phyloP scores from a whole-genome alignment of 2,113 vertebrate genomes.

The Pardalotus punctatus region DNA sequence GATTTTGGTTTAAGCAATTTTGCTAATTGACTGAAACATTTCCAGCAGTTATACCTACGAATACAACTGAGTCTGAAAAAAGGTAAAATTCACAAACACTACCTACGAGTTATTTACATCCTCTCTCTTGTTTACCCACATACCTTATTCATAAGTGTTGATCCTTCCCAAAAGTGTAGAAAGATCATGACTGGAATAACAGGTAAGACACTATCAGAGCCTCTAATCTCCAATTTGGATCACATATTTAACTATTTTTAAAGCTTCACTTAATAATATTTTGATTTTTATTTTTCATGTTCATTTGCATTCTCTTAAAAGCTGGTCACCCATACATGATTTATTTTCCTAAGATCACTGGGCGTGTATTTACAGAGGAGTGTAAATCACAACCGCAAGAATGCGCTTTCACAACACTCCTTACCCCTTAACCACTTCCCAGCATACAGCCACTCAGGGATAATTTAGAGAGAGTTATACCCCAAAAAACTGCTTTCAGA shows the following conservation, averaged over 20 bases:
- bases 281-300: background rate
- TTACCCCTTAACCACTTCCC: background rate
- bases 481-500: background rate
- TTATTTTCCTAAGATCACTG: background rate
- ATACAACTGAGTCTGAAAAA: background rate
- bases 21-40: background rate
- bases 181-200: background rate
- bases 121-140: background rate
- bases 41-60: background rate
- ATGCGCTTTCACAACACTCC: background rate
- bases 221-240: background rate
- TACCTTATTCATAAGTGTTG: background rate
- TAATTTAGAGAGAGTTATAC: background rate
- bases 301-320: background rate
- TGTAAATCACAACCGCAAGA: background rate
- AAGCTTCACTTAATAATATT: background rate
- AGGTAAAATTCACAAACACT: background rate
- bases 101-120: background rate
- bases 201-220: background rate
- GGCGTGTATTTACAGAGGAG: background rate
- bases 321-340: background rate
- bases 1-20: background rate
- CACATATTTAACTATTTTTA: background rate
- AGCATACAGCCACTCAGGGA: background rate
- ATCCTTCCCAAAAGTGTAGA: background rate